Evolutionary conservation across 2,113 vertebrate genomes (phyloP).

Genomic region (Tetrao urogallus): DNA sequence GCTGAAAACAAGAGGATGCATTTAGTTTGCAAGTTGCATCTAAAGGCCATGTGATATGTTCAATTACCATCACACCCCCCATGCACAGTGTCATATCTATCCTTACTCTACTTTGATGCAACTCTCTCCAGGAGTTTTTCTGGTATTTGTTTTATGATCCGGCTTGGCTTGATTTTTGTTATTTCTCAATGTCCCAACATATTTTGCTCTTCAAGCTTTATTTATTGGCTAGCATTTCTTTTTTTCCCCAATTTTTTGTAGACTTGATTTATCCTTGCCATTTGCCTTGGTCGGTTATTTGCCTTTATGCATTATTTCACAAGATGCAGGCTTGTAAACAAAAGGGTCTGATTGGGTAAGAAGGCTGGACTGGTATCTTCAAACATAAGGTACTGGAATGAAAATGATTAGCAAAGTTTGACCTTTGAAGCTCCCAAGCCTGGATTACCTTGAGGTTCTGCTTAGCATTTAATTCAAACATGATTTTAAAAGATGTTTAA

Average conservation of each 20-base stretch:
- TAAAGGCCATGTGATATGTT: neutral
- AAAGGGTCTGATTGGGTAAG: neutral
- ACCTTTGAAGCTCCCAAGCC: neutral
- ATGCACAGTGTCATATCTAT: accelerated
- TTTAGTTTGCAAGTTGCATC: neutral
- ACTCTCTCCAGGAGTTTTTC: neutral
- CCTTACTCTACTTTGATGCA: neutral
- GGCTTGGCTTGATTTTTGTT: neutral
- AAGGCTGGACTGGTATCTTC: neutral
- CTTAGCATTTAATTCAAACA: neutral
- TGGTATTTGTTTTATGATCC: neutral
- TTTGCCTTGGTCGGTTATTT: neutral
- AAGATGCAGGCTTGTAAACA: neutral
- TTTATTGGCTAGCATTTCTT: neutral
- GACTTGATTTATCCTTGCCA: neutral
- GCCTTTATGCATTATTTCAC: neutral
- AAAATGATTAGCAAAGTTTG: neutral
- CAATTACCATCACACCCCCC: neutral
- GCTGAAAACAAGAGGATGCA: neutral
- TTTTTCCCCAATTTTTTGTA: neutral
- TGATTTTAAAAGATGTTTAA: neutral
- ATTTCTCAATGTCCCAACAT: neutral
- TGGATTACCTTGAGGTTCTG: neutral
- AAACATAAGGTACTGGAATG: neutral
- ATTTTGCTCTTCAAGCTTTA: neutral